Conservation (phyloP, 2,888 invertebrate genomes). For the Amphiduros pacificus region DNA sequence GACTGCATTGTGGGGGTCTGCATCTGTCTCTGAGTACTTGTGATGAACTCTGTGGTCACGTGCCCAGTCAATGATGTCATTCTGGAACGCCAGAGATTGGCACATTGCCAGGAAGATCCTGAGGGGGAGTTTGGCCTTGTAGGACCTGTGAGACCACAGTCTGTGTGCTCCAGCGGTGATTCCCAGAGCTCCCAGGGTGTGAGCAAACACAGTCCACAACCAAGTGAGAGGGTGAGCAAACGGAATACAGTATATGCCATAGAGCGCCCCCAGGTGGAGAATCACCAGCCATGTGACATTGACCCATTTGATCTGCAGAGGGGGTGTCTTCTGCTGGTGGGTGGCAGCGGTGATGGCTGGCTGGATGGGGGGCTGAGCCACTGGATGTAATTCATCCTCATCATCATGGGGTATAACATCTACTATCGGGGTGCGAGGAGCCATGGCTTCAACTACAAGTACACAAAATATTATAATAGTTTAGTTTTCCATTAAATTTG, state of each 20-base stretch:
- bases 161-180: conserved; percentile 94
- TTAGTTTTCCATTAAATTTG: too few relatives aligned
- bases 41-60: conserved; percentile 61
- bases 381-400: too few relatives aligned
- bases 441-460: too few relatives aligned
- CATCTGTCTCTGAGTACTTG: conserved; percentile 61
- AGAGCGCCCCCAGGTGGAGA: conserved; percentile 47
- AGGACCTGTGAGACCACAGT: conserved; percentile 89
- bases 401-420: too few relatives aligned
- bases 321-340: conserved; percentile 35
- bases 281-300: conserved; percentile 48
- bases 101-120: conserved; percentile 77
- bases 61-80: conserved; percentile 60
- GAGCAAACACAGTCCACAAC: conserved; percentile 68
- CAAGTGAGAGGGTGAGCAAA: conserved; percentile 41
- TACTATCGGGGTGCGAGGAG: too few relatives aligned
- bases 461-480: too few relatives aligned
- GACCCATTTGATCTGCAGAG: conserved; percentile 51
- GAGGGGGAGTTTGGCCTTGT: conserved; percentile 86
- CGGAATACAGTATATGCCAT: conserved; percentile 46
- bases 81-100: conserved; percentile 82
- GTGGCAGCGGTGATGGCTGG: too few relatives aligned
- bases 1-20: conserved; percentile 61
- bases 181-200: conserved; percentile 73
- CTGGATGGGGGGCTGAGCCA: too few relatives aligned